phyloP scores from a whole-genome alignment of 2,888 invertebrate genomes.

The Pasiphila rectangulata region DNA sequence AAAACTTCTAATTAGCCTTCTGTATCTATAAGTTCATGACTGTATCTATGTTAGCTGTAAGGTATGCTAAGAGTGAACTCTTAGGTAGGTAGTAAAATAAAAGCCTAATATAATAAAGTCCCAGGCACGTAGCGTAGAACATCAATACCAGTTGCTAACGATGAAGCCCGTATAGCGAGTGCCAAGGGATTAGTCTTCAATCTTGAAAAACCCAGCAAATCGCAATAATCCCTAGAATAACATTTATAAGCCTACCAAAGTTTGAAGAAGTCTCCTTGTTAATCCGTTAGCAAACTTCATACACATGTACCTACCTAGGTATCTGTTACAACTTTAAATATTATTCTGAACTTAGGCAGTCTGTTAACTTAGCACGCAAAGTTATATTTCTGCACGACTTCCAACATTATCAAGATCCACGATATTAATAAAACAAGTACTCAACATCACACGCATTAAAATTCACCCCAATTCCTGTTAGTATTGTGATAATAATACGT shows the following conservation, averaged over 20 bases:
- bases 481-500: constrained; percentile 60
- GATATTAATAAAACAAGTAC: constrained; percentile 30
- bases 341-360: constrained; percentile 1
- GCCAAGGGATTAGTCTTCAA: no score
- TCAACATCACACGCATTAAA: constrained; percentile 48
- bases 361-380: neutral
- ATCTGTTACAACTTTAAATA: neutral
- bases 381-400: neutral
- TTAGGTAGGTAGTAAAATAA: no score
- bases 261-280: neutral
- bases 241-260: neutral
- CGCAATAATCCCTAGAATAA: neutral
- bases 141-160: no score
- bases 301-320: neutral
- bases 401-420: neutral
- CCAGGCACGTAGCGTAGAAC: no score
- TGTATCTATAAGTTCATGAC: no score
- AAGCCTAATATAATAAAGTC: no score
- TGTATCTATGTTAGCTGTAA: no score
- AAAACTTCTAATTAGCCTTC: no score
- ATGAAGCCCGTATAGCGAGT: no score
- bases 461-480: constrained; percentile 55
- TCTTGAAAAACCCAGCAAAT: no score
- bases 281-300: neutral
- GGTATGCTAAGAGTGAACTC: no score